These are phyloP conservation scores for Yponomeuta cagnagella DNA, from an alignment of 2,888 invertebrate species.

Conservation along the genomic window DNA sequence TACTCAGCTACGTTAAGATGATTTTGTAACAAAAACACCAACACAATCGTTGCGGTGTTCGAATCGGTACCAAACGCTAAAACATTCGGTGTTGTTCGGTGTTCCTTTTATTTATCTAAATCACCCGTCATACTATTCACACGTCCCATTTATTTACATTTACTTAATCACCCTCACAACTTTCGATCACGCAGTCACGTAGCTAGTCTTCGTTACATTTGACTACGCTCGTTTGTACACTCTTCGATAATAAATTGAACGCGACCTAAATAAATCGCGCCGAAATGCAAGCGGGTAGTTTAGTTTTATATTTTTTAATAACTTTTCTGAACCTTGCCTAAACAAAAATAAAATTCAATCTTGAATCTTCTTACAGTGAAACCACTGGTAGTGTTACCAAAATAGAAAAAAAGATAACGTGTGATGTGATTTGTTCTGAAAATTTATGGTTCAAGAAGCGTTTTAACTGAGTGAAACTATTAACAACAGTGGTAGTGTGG, in stretches of 20 bases:
- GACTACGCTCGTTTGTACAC: neutral
- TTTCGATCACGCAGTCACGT: neutral
- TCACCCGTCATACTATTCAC: neutral
- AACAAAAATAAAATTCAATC: too few species aligned
- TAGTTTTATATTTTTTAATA: neutral
- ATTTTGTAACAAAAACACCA: too few species aligned
- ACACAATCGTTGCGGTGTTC: too few species aligned
- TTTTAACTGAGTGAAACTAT: neutral
- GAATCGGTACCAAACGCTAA: too few species aligned
- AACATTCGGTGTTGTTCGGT: too few species aligned
- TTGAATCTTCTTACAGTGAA: too few species aligned
- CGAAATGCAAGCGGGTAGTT: neutral
- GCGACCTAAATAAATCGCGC: conserved; percentile 1
- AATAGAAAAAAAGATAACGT: too few species aligned
- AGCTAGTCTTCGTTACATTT: too few species aligned
- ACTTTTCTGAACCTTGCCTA: too few species aligned
- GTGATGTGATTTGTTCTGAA: neutral
- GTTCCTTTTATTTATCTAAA: neutral
- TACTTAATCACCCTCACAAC: neutral
- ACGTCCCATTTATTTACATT: conserved; percentile 7
- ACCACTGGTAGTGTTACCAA: too few species aligned
- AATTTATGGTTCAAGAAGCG: neutral
- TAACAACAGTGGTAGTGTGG: neutral
- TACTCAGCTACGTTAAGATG: too few species aligned
- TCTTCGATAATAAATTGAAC: neutral